These are phyloP conservation scores for Papilio polyxenes DNA, from an alignment of 1,140 invertebrate genomes.

Conservation along the genomic window DNA sequence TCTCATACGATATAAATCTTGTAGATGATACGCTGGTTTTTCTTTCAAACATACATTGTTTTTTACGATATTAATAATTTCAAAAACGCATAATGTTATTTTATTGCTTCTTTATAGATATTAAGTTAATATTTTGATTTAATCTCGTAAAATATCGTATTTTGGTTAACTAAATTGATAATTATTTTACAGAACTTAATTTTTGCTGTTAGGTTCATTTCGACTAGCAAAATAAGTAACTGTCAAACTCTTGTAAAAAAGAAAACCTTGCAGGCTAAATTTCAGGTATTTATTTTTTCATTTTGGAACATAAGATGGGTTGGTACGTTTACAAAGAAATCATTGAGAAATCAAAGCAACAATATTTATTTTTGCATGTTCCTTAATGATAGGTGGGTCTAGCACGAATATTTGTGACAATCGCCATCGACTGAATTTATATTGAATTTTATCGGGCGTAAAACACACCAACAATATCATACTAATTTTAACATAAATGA, in stretches of 20 bases:
- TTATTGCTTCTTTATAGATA: neutral
- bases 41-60: too few relatives aligned
- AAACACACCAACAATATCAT: too few relatives aligned
- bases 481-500: too few relatives aligned
- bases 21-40: too few relatives aligned
- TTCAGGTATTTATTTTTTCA: constrained; percentile 45
- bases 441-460: too few relatives aligned
- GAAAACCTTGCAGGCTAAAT: constrained; percentile 75
- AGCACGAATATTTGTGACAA: too few relatives aligned
- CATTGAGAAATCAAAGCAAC: too few relatives aligned
- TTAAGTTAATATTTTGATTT: neutral
- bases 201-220: neutral
- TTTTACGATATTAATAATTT: too few relatives aligned
- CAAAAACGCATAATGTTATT: neutral
- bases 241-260: constrained; percentile 52
- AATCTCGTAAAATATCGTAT: neutral
- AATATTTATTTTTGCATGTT: too few relatives aligned
- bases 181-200: constrained; percentile 35
- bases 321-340: neutral
- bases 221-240: constrained; percentile 19
- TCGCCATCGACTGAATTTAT: too few relatives aligned
- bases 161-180: neutral
- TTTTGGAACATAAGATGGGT: neutral
- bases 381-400: too few relatives aligned
- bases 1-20: too few relatives aligned